Evolutionary conservation across 2,797 vertebrate genomes (phyloP), one percentile per base, ranked within the genome.

Genomic region (Galago senegalensis): DNA sequence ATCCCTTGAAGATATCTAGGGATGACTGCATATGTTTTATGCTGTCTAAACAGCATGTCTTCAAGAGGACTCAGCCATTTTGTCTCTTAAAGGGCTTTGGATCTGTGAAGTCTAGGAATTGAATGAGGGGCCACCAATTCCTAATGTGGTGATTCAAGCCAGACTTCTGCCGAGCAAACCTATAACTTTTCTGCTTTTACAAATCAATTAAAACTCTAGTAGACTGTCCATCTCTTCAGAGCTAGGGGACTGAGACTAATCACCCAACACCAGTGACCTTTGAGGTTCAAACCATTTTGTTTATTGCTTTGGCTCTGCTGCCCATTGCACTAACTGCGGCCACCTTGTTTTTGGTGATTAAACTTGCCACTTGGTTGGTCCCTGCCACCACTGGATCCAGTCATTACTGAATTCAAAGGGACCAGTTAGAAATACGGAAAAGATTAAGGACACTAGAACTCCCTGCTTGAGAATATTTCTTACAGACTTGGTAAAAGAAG

Each of bases 51-150:
- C 72, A 58, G 31, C 20, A 73, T 34, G 81, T 91, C 27, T 27
- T 82, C n/a, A 73, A 89, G 46, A 90, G 60, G 18, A 43, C 11
- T 67, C 17, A 67, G 81, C 14, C 11, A 20, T 25, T 60, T 85
- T n/a, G 95, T 96, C n/a, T 75, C 70, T 92, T 56, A 72, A 73
- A n/a, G 63, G 67, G 13, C 34, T 88, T 81, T 81, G 77, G 27
- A 56, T 86, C 69, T 96, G 13, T 67, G 83, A 94, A 43, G 67
- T 27, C 23, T 70, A 75, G 60, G 49, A 76, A 75, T 7, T 60
- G 63, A 69, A 13, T 46, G 13, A 75, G 25, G 31, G 60, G 13
- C 21, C 61, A 65, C 4, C 46, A 37, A 46, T 46, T 58, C 65
- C 34, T 53, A 13, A 5, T 65, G 20, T 14, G 46, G 49, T 49